Percentiles rank a stretch among this genome's conserved stretches.
phyloP scores from a whole-genome alignment of 2,888 invertebrate species.

The Hypomecis punctinalis region DNA sequence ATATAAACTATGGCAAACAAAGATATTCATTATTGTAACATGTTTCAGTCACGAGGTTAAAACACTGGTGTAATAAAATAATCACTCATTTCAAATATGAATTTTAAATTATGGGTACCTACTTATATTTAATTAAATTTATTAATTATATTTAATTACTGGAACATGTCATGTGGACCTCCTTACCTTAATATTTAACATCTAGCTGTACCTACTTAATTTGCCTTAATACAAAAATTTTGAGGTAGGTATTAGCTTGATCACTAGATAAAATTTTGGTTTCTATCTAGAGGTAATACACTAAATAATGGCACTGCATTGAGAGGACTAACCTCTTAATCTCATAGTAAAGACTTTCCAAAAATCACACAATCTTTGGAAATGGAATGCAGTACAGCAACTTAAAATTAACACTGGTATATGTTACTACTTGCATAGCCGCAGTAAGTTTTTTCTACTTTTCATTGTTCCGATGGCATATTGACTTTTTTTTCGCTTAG shows the following conservation, averaged over 20 bases:
- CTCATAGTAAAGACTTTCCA: constrained; percentile 42
- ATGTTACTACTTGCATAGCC: constrained; percentile 55
- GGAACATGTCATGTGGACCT: constrained; percentile 24
- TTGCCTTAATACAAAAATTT: constrained; percentile 34
- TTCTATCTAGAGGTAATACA: constrained; percentile 33
- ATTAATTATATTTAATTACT: constrained; percentile 10
- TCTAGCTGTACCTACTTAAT: constrained; percentile 41
- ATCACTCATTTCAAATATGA: constrained; percentile 14
- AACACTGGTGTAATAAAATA: constrained; percentile 12
- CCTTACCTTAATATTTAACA: constrained; percentile 17
- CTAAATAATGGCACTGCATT: constrained; percentile 43
- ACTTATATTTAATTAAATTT: no score
- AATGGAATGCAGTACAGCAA: constrained; percentile 66
- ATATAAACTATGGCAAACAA: constrained; percentile 42
- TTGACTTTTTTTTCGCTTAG: constrained; percentile 74
- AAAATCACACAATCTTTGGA: constrained; percentile 50
- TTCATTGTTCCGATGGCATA: constrained; percentile 71
- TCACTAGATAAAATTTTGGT: constrained; percentile 36
- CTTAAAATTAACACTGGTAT: constrained; percentile 40
- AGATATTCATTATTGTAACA: constrained; percentile 30
- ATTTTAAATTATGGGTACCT: constrained; percentile 14
- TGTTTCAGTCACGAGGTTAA: constrained; percentile 14
- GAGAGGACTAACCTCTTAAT: constrained; percentile 40
- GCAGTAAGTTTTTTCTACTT: constrained; percentile 74
- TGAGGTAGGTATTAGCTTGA: constrained; percentile 41